Percentiles rank a stretch among this genome's conserved stretches.
phyloP scores from a whole-genome alignment of 2,888 invertebrate species.

The Drosophila kuntzei region DNA sequence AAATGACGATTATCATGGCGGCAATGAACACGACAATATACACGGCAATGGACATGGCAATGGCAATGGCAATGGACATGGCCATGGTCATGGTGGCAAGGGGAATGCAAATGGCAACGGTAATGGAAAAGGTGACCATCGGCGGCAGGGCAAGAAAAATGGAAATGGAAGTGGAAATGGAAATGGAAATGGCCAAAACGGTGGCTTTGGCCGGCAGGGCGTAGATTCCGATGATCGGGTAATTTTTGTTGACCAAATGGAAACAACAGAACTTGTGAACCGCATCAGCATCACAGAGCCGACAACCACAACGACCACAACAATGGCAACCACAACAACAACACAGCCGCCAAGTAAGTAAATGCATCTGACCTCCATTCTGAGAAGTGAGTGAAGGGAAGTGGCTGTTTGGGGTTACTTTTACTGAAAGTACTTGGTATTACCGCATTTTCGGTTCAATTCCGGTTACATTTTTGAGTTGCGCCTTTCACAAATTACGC shows the following conservation, averaged over 20 bases:
- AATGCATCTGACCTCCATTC: conserved; percentile 53
- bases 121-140: conserved; percentile 51
- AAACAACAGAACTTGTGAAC: conserved; percentile 86
- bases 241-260: conserved; percentile 85
- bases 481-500: conserved; percentile 10
- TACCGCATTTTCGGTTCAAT: conserved; percentile 19
- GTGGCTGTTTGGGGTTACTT: conserved; percentile 15
- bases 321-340: conserved; percentile 88
- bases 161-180: conserved; percentile 25
- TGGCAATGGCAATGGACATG: conserved; percentile 54
- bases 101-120: conserved; percentile 33
- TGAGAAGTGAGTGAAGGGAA: neutral
- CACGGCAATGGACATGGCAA: conserved; percentile 64
- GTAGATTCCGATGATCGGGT: conserved; percentile 84
- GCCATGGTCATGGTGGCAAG: conserved; percentile 46
- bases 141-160: conserved; percentile 26
- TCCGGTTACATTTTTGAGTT: conserved; percentile 29
- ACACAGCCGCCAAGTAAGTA: conserved; percentile 87
- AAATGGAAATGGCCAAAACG: conserved; percentile 41
- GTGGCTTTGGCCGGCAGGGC: conserved; percentile 58
- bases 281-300: conserved; percentile 85
- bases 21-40: conserved; percentile 59
- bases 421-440: conserved; percentile 6
- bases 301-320: conserved; percentile 82
- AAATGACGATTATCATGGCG: conserved; percentile 85